Percentiles rank a stretch among this genome's conserved stretches.
These are phyloP conservation scores for Erpornis zantholeuca DNA, from an alignment of 2,113 vertebrate genomes.

Conservation along the genomic window DNA sequence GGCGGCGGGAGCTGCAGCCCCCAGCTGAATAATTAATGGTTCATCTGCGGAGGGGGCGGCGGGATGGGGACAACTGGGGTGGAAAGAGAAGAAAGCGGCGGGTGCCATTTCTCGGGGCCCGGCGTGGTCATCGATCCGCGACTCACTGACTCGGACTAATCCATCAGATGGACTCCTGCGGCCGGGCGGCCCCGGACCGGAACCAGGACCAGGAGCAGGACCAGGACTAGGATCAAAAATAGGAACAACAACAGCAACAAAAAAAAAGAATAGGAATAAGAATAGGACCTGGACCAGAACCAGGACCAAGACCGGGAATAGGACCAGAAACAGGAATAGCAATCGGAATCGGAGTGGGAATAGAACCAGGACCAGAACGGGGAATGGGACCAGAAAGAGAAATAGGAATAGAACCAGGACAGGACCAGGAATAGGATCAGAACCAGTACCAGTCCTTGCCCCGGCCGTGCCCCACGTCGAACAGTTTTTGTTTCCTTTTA, in stretches of 20 bases:
- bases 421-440: not conserved
- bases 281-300: not conserved
- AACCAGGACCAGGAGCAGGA: not conserved
- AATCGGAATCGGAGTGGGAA: not conserved
- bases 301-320: not conserved
- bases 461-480: accelerated
- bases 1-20: not conserved
- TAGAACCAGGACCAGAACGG: not conserved
- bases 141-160: constrained; percentile 13
- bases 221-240: not conserved
- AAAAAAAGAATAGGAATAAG: not conserved
- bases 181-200: not conserved
- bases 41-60: not conserved
- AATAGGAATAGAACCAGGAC: not conserved
- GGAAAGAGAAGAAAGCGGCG: constrained; percentile 18
- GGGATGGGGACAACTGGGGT: not conserved
- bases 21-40: constrained; percentile 68
- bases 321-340: not conserved
- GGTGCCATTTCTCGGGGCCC: not conserved
- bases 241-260: too few species aligned
- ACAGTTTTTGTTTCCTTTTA: not conserved
- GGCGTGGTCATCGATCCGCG: constrained; percentile 50
- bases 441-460: not conserved
- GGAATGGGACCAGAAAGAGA: not conserved
- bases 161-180: constrained; percentile 1